phyloP scores from a whole-genome alignment of 2,113 vertebrate species.

The Odontesthes bonariensis region DNA sequence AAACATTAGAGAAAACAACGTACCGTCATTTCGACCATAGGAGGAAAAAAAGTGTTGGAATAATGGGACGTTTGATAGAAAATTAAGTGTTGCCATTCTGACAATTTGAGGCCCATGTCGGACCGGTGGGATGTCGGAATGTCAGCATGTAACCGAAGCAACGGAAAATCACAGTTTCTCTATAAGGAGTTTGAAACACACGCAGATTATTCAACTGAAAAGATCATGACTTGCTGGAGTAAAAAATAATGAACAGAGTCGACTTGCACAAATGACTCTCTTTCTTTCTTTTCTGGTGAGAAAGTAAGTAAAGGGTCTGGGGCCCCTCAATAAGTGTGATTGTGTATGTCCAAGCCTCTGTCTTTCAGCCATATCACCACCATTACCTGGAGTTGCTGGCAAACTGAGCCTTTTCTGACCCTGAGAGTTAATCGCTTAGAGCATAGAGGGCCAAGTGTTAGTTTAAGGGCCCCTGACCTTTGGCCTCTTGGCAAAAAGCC shows the following conservation, averaged over 20 bases:
- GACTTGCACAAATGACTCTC: slow-evolving; percentile 73
- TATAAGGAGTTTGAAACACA: too few species aligned
- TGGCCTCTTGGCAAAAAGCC: slow-evolving; percentile 63
- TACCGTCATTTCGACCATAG: too few species aligned
- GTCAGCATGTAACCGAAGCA: too few species aligned
- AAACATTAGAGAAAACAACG: too few species aligned
- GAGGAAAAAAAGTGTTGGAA: too few species aligned
- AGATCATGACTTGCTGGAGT: slow-evolving; percentile 21
- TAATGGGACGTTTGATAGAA: too few species aligned
- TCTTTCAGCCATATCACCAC: slow-evolving; percentile 61
- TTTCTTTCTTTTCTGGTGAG: slow-evolving; percentile 53
- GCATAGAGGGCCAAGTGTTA: slow-evolving; percentile 77
- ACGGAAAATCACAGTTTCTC: too few species aligned
- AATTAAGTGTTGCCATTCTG: too few species aligned
- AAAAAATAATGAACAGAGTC: slow-evolving; percentile 58
- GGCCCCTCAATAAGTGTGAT: slow-evolving; percentile 53
- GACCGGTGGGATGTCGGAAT: too few species aligned
- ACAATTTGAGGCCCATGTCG: too few species aligned
- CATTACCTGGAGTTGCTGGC: slow-evolving; percentile 78
- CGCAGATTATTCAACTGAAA: slow-evolving; percentile 71
- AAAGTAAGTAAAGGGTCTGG: slow-evolving; percentile 57
- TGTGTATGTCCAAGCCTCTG: slow-evolving; percentile 69
- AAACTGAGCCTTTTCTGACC: slow-evolving; percentile 62
- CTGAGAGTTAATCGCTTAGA: slow-evolving; percentile 80
- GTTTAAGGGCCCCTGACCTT: slow-evolving; percentile 81